These are phyloP conservation scores for Coenobita brevimanus DNA, from an alignment of 1,140 invertebrate genomes.

Conservation along the genomic window DNA sequence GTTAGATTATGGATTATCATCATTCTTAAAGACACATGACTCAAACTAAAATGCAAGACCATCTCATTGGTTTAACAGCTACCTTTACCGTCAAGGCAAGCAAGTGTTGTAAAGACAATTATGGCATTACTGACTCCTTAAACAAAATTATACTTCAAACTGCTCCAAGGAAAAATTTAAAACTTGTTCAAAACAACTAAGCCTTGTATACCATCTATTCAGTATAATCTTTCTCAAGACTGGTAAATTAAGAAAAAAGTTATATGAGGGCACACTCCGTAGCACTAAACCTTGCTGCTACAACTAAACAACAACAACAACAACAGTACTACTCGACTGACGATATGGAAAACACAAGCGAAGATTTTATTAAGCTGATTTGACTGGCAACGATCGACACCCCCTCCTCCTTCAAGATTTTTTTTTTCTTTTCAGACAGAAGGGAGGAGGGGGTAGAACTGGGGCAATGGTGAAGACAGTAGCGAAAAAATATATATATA, in stretches of 20 bases:
- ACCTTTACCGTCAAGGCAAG: conserved; percentile 17
- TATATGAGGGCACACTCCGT: conserved; percentile 40
- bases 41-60: conserved; percentile 4
- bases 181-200: conserved; percentile 19
- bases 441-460: no score
- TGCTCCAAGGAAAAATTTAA: not conserved
- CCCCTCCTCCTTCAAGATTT: no score
- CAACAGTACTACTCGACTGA: no score
- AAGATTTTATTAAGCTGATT: no score
- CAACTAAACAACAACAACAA: conserved; percentile 36
- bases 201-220: not conserved
- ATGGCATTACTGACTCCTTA: not conserved
- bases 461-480: no score
- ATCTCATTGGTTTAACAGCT: not conserved
- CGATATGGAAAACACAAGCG: no score
- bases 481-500: no score
- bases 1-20: conserved; percentile 7
- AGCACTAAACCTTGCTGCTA: conserved; percentile 59
- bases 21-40: conserved; percentile 2
- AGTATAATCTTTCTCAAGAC: not conserved
- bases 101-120: not conserved
- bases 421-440: no score
- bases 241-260: conserved; percentile 11
- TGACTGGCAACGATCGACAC: no score
- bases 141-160: conserved; percentile 13